phyloP scores from a whole-genome alignment of 2,113 vertebrate species.

The Oncorhynchus kisutch region DNA sequence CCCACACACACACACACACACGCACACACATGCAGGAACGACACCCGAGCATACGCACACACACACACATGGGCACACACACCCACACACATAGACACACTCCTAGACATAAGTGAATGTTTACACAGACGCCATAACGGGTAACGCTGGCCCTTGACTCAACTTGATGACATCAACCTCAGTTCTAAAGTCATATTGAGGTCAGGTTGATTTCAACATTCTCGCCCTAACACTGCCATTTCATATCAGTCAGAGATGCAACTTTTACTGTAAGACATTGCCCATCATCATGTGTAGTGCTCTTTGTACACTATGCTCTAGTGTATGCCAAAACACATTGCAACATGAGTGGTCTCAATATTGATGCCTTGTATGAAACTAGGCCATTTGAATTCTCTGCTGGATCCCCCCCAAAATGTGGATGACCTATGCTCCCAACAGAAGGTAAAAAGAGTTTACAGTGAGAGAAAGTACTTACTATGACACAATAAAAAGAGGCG shows the following conservation, averaged over 20 bases:
- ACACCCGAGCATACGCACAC: constrained; percentile 4
- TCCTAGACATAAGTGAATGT: not conserved
- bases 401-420: no score
- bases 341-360: no score
- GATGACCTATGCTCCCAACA: no score
- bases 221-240: not conserved
- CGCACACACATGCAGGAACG: not conserved
- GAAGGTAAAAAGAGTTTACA: no score
- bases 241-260: constrained; percentile 3
- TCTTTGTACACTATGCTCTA: not conserved
- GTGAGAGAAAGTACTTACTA: no score
- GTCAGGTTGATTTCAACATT: constrained; percentile 7
- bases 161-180: constrained; percentile 28
- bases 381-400: no score
- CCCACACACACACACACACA: no score
- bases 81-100: not conserved
- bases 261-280: constrained; percentile 2
- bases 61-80: constrained; percentile 10
- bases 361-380: no score
- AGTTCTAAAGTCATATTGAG: constrained; percentile 1
- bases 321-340: not conserved
- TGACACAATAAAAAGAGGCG: no score
- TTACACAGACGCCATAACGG: constrained; percentile 9
- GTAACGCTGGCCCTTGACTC: not conserved
- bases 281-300: no score